Evolutionary conservation across 2,113 vertebrate species (phyloP), one percentile per base, ranked within the genome.

Genomic region (Entosphenus tridentatus): DNA sequence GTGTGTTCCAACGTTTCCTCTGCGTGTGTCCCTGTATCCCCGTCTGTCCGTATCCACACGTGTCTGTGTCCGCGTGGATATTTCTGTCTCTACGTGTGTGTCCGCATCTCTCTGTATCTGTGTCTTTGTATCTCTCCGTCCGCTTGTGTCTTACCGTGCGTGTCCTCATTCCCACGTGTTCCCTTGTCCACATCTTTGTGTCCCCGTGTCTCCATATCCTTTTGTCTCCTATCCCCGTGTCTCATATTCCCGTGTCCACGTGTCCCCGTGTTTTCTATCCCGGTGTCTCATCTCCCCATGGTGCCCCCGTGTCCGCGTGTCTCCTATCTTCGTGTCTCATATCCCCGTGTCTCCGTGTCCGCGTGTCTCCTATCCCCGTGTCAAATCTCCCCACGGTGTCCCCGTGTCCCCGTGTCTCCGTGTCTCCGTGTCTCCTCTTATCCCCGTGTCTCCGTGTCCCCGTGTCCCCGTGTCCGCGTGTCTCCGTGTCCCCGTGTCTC

Each of bases 241-340:
- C 65, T 11, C 65, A 2, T 10, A 9, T n/a, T 9, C 12, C 11
- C 65, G 65, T 67, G 9, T 67, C 16, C 39, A 2, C 39, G 9
- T 67, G 11, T 9, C 12, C 12, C 8, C 12, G 12, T 67, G 11
- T n/a, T 9, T 21, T 11, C 65, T 21, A 21, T 67, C n/a, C 21
- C 65, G 9, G n/a, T 21, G 65, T 67, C n/a, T 67, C 8, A 17
- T 21, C 2, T 9, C 21, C n/a, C 21, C 2, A 17, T 21, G 9
- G 65, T 67, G 65, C 21, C 65, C 21, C 62, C 8, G 62, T 67
- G 62, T n/a, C n/a, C n/a, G n/a, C n/a, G n/a, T n/a, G n/a, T n/a
- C n/a, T n/a, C n/a, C n/a, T n/a, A n/a, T n/a, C n/a, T n/a, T n/a
- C n/a, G n/a, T n/a, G n/a, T n/a, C n/a, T n/a, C n/a, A n/a, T n/a